These are phyloP conservation scores for Mesoclemmys tuberculata DNA, from an alignment of 2,113 vertebrate species.

Conservation along the genomic window DNA sequence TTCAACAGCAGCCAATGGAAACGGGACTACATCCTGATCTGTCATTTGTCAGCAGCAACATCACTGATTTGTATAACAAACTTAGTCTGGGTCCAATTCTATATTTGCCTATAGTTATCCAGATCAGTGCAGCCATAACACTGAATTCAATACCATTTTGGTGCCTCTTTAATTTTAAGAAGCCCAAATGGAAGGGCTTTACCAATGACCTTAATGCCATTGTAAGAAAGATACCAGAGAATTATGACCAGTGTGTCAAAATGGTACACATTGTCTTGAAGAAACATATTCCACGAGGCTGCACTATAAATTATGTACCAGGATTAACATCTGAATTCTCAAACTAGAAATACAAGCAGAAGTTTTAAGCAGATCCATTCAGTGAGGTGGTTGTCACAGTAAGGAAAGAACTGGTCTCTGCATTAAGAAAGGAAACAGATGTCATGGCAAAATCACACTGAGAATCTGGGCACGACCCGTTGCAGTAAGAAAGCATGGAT, in stretches of 20 bases:
- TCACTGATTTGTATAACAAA: not conserved
- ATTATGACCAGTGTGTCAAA: not conserved
- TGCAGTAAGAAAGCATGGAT: not conserved
- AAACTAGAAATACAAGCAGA: not conserved
- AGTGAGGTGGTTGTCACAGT: too few relatives aligned
- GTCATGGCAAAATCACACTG: not conserved
- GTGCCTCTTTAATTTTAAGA: not conserved
- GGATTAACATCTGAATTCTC: not conserved
- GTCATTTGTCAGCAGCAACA: not conserved
- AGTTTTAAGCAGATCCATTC: not conserved
- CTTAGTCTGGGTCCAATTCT: not conserved
- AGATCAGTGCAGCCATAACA: not conserved
- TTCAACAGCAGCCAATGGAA: not conserved
- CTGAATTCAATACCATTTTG: not conserved
- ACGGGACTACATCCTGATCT: not conserved
- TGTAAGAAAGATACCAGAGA: not conserved
- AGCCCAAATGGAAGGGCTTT: not conserved
- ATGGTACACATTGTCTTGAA: not conserved
- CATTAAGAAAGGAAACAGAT: not conserved
- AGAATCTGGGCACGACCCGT: too few relatives aligned
- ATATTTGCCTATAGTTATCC: not conserved
- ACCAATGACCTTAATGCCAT: not conserved
- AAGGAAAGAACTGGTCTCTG: not conserved
- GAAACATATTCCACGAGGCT: not conserved
- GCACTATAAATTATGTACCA: not conserved